phyloP scores from a whole-genome alignment of 2,888 invertebrate genomes.

The Lobophora halterata region DNA sequence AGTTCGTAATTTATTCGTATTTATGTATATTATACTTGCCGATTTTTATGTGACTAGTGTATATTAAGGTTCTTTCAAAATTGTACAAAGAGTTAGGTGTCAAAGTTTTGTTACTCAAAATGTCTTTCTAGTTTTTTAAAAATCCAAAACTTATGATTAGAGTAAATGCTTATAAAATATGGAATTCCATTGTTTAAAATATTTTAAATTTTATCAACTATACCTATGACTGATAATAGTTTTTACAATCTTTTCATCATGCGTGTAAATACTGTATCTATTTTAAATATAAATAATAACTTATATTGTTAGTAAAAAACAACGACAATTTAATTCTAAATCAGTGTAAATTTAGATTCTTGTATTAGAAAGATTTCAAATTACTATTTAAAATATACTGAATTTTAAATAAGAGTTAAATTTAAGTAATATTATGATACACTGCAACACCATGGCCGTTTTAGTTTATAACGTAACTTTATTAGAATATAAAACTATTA shows the following conservation, averaged over 20 bases:
- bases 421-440: constrained; percentile 53
- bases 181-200: constrained; percentile 26
- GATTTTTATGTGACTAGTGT: constrained; percentile 31
- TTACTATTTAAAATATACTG: constrained; percentile 31
- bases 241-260: constrained; percentile 52
- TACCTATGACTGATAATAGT: constrained; percentile 73
- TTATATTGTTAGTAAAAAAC: constrained; percentile 55
- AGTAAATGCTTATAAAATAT: constrained; percentile 25
- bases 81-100: constrained; percentile 26
- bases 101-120: constrained; percentile 19
- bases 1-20: constrained; percentile 40
- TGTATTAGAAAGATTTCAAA: constrained; percentile 33
- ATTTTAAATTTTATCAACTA: constrained; percentile 39
- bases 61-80: constrained; percentile 33
- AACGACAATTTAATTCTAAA: constrained; percentile 80
- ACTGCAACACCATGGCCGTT: constrained; percentile 65
- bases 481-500: constrained; percentile 44
- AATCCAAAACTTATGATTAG: constrained; percentile 38
- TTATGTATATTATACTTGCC: constrained; percentile 26
- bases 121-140: constrained; percentile 28
- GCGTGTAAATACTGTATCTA: constrained; percentile 50
- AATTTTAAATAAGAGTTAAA: constrained; percentile 27
- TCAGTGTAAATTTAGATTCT: constrained; percentile 62
- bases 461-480: constrained; percentile 42
- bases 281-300: constrained; percentile 41